A percentile compares a stretch with the other conserved stretches of the same genome.
Conservation (phyloP, 2,113 vertebrate genomes). For the Sylvia atricapilla region DNA sequence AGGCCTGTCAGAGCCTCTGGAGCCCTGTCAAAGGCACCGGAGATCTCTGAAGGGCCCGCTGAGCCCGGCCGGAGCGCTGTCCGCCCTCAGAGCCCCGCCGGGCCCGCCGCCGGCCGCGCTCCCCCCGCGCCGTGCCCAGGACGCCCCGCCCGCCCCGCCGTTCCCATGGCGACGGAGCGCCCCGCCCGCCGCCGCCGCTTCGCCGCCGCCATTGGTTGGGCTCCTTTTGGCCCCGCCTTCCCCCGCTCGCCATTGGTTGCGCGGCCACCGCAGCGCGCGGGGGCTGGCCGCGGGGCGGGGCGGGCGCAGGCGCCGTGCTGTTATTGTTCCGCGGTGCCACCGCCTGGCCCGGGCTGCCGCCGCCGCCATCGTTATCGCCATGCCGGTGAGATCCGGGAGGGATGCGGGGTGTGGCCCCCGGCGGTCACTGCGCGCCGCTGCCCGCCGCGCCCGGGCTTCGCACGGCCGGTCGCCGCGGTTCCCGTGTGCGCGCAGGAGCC, state of each 20-base stretch:
- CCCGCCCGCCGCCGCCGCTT: accelerated
- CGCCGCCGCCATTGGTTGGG: not conserved
- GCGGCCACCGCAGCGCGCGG: not conserved
- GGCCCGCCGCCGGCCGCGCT: not conserved
- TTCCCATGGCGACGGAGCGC: not conserved
- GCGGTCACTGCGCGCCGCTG: not conserved
- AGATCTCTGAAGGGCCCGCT: not conserved
- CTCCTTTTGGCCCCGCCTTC: not conserved
- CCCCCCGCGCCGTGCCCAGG: accelerated
- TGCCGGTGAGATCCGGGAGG: constrained; percentile 9
- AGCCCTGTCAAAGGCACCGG: accelerated
- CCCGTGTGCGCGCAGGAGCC: not conserved
- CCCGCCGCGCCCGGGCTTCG: not conserved
- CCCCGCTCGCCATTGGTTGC: not conserved
- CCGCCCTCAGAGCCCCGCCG: not conserved
- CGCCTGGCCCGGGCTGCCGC: not conserved
- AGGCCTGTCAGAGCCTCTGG: not conserved
- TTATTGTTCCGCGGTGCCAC: constrained; percentile 14
- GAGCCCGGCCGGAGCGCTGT: not conserved
- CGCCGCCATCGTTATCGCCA: not conserved
- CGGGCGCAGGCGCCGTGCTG: not conserved
- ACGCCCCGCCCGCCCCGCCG: not conserved
- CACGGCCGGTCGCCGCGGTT: not conserved
- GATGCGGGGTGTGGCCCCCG: not conserved
- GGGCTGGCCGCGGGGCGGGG: not conserved